Conservation (phyloP, 2,797 vertebrate species). For the Podargus strigoides region DNA sequence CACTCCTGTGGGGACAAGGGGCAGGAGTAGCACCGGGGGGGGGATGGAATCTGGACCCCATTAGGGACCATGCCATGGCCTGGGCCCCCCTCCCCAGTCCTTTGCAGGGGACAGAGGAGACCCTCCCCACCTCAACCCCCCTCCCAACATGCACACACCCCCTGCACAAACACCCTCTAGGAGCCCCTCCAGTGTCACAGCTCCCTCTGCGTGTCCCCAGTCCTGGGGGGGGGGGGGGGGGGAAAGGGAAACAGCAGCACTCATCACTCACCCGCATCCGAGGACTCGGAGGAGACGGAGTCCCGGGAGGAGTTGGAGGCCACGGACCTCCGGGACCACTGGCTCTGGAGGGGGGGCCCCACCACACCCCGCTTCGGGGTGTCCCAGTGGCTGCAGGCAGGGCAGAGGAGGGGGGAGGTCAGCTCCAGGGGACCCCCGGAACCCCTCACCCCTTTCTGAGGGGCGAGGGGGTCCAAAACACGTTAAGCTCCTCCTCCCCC, state of each 20-base stretch:
- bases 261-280: conserved; percentile 83
- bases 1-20: conserved; percentile 72
- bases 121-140: background rate
- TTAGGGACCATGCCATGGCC: background rate
- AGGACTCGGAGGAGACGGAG: conserved; percentile 87
- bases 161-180: too few species aligned
- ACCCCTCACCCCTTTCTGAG: too few species aligned
- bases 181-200: too few species aligned
- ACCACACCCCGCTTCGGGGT: conserved; percentile 80
- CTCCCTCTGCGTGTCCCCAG: background rate
- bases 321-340: conserved; percentile 65
- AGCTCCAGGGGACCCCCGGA: too few species aligned
- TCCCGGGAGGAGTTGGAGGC: conserved; percentile 80
- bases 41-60: background rate
- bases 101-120: background rate
- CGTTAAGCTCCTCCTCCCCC: too few species aligned
- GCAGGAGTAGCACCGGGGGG: background rate
- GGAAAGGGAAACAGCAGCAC: too few species aligned
- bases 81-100: too few species aligned
- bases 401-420: background rate
- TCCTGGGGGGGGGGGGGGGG: too few species aligned
- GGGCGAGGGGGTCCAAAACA: too few species aligned
- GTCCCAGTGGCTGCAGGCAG: conserved; percentile 72
- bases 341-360: conserved; percentile 40
- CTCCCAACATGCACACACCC: background rate